phyloP scores from a whole-genome alignment of 64 coral and sea anemone genomes.

The Cladopsammia gracilis region DNA sequence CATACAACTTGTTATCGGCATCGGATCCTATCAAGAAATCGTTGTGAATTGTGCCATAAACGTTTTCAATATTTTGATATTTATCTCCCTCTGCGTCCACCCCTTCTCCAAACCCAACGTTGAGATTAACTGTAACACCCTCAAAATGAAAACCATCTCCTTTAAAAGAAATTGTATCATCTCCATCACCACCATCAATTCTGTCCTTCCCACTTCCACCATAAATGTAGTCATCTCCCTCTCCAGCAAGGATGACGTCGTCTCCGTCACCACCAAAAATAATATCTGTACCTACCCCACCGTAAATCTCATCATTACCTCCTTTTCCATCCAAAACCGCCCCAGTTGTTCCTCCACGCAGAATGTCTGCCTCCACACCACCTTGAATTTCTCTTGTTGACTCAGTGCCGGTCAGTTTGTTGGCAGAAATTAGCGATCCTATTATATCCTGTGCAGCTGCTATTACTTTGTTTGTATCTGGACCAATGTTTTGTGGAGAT shows the following conservation, averaged over 20 bases:
- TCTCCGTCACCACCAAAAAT: conserved; percentile 45
- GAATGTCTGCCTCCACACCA: conserved; percentile 9
- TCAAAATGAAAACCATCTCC: conserved; percentile 28
- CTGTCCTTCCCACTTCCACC: conserved; percentile 12
- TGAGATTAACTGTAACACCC: conserved; percentile 33
- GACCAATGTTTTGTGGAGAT: conserved; percentile 50
- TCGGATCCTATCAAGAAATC: conserved; percentile 51
- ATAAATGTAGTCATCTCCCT: conserved; percentile 65
- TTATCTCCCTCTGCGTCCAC: conserved; percentile 50
- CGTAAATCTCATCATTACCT: conserved; percentile 53
- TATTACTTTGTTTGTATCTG: neutral
- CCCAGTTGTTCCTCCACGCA: conserved; percentile 35
- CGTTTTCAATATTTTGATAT: conserved; percentile 62
- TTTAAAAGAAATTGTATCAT: conserved; percentile 50
- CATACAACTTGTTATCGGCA: conserved; percentile 50
- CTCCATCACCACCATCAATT: conserved; percentile 41
- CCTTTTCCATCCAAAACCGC: conserved; percentile 54
- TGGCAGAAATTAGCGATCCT: conserved; percentile 26
- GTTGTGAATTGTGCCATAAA: conserved; percentile 62
- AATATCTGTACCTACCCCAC: conserved; percentile 3
- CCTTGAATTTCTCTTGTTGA: conserved; percentile 51
- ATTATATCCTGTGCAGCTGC: conserved; percentile 23
- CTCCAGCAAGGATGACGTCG: neutral
- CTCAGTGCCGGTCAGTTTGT: conserved; percentile 17
- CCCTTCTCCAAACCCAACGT: conserved; percentile 16